Evolutionary conservation across 2,888 invertebrate genomes (phyloP).

Genomic region (Schrankia costaestrigalis): DNA sequence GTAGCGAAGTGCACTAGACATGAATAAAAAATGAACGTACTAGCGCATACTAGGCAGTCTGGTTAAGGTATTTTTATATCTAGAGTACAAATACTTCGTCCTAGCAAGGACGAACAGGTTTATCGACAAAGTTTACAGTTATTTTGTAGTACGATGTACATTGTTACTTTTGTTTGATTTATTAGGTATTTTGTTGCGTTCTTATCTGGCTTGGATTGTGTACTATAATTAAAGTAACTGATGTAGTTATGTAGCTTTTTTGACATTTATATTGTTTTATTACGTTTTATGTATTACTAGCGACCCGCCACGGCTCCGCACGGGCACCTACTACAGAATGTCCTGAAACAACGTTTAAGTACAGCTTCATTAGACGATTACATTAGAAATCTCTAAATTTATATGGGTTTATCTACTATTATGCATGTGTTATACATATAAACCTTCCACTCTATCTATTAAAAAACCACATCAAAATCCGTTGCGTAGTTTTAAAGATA

Average conservation of each 20-base stretch:
- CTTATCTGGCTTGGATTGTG: slow-evolving; percentile 1
- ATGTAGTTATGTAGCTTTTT: too few species aligned
- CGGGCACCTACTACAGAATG: too few species aligned
- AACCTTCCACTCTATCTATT: background rate
- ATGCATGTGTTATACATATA: too few species aligned
- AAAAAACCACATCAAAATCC: background rate
- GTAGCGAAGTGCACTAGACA: too few species aligned
- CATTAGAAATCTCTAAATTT: too few species aligned
- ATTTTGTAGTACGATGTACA: slow-evolving; percentile 11
- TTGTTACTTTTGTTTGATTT: slow-evolving; percentile 18
- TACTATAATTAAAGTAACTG: slow-evolving; percentile 5
- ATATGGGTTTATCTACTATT: too few species aligned
- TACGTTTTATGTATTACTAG: background rate
- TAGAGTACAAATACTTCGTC: slow-evolving; percentile 22
- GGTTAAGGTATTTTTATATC: slow-evolving; percentile 17
- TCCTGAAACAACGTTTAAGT: too few species aligned
- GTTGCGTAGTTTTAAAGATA: background rate
- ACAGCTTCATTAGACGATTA: too few species aligned
- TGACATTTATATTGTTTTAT: too few species aligned
- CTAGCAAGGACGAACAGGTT: slow-evolving; percentile 30
- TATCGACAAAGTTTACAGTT: slow-evolving; percentile 26
- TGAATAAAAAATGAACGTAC: slow-evolving; percentile 18
- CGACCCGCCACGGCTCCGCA: background rate
- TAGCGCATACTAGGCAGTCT: slow-evolving; percentile 15
- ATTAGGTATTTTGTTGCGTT: slow-evolving; percentile 2